phyloP scores from a whole-genome alignment of 2,113 vertebrate species.

The Neodon shergylaensis region DNA sequence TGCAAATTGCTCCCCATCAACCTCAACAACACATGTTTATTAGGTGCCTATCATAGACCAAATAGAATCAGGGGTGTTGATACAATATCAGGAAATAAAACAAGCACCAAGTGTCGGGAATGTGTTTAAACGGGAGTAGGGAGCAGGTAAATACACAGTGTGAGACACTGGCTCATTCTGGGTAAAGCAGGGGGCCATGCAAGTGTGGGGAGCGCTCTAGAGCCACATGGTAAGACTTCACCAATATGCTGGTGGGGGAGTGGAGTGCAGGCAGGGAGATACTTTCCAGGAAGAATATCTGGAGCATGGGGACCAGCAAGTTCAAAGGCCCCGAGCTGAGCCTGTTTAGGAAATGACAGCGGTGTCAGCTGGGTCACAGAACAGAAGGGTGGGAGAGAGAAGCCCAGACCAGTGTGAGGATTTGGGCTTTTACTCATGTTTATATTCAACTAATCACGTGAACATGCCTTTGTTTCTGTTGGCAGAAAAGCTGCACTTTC shows the following conservation, averaged over 20 bases:
- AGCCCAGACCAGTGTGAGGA: neutral
- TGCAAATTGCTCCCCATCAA: neutral
- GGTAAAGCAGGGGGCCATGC: neutral
- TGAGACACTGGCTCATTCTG: neutral
- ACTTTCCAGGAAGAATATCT: neutral
- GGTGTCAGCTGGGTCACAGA: neutral
- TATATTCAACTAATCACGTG: neutral
- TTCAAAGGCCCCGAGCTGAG: neutral
- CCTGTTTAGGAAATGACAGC: neutral
- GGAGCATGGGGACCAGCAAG: too few relatives aligned
- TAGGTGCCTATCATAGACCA: neutral
- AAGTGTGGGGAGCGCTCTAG: rapidly evolving
- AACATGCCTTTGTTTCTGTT: neutral
- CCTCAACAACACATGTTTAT: neutral
- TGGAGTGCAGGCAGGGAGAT: neutral
- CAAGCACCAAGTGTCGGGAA: neutral
- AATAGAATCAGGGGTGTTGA: constrained; percentile 12
- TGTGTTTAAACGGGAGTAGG: neutral
- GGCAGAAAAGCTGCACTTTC: neutral
- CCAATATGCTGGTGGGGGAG: neutral
- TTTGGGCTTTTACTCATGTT: neutral
- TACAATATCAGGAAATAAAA: constrained; percentile 23
- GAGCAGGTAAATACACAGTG: neutral
- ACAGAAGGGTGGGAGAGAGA: neutral
- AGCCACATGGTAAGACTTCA: neutral